A percentile compares a stretch with the other conserved stretches of the same genome.
Evolutionary conservation across 2,888 invertebrate genomes (phyloP).

Genomic region (Netelia inedita): DNA sequence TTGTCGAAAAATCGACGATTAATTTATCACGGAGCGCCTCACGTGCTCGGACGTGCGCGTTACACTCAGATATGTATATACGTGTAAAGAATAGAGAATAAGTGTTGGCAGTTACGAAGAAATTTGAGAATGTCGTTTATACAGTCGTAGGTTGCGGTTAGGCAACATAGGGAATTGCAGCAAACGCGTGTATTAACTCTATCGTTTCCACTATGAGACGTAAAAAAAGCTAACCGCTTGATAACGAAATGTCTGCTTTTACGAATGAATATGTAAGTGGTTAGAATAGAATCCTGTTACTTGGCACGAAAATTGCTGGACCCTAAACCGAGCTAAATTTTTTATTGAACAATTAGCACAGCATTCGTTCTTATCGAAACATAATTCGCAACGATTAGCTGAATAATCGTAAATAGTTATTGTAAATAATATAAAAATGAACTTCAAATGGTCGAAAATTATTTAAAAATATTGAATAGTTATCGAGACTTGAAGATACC

Average conservation of each 20-base stretch:
- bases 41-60: slow-evolving; percentile 25
- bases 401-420: background rate
- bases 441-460: background rate
- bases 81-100: slow-evolving; percentile 21
- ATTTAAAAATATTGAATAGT: background rate
- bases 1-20: slow-evolving; percentile 84
- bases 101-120: slow-evolving; percentile 60
- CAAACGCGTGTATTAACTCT: slow-evolving; percentile 11
- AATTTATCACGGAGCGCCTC: slow-evolving; percentile 80
- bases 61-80: background rate
- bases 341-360: too few relatives aligned
- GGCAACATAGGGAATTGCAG: background rate
- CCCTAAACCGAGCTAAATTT: too few relatives aligned
- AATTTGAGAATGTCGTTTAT: slow-evolving; percentile 63
- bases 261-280: slow-evolving; percentile 52
- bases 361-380: too few relatives aligned
- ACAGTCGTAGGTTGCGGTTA: slow-evolving; percentile 6
- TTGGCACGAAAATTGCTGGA: slow-evolving; percentile 54
- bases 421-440: background rate
- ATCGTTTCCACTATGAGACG: slow-evolving; percentile 15
- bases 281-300: slow-evolving; percentile 34
- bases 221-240: slow-evolving; percentile 41
- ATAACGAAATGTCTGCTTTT: slow-evolving; percentile 57
- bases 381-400: background rate
- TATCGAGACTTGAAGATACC: background rate